Conservation (phyloP, 2,113 vertebrate genomes). For the Hypanus sabinus region DNA sequence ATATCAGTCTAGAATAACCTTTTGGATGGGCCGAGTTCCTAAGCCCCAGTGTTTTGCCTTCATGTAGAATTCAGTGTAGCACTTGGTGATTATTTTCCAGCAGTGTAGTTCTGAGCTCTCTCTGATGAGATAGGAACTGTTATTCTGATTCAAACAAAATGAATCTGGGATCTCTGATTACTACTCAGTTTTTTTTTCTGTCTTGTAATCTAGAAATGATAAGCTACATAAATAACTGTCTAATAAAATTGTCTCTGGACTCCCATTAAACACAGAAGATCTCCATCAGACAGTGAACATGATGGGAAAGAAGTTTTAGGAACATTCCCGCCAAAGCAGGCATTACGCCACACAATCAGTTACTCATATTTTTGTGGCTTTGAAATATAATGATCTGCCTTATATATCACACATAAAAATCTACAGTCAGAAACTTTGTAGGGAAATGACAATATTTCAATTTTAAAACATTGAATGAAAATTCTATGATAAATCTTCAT, state of each 20-base stretch:
- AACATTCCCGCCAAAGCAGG: neutral
- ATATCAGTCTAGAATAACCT: too few relatives aligned
- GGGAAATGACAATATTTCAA: neutral
- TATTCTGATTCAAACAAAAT: neutral
- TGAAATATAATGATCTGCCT: neutral
- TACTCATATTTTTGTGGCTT: neutral
- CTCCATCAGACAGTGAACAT: conserved; percentile 16
- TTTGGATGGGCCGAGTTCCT: too few relatives aligned
- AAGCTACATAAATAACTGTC: neutral
- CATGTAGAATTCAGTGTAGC: neutral
- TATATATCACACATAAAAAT: neutral
- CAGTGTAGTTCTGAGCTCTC: neutral
- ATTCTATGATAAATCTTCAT: neutral
- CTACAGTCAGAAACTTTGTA: neutral
- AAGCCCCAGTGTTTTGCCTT: too few relatives aligned
- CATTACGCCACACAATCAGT: neutral
- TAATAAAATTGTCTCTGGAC: neutral
- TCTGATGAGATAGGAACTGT: neutral
- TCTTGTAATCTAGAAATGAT: neutral
- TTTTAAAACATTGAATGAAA: neutral
- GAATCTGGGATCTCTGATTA: neutral
- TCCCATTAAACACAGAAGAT: neutral
- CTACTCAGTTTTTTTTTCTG: neutral
- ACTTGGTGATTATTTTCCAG: neutral
- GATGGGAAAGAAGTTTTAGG: conserved; percentile 1